phyloP scores from a whole-genome alignment of 2,888 invertebrate species.

The Eubasilissa splendida region DNA sequence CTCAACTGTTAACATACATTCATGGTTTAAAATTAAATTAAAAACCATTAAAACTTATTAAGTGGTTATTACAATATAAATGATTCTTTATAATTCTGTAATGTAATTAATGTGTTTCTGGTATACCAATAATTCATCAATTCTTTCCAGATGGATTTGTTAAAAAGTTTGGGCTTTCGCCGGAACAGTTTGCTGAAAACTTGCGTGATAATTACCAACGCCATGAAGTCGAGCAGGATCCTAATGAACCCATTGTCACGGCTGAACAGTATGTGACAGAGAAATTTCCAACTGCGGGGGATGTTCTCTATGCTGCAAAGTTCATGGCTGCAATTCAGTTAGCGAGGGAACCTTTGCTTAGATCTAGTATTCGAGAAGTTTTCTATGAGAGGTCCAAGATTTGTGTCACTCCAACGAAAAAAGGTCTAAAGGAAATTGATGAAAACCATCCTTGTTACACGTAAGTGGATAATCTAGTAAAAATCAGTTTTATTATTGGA shows the following conservation, averaged over 20 bases:
- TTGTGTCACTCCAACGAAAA: slow-evolving; percentile 86
- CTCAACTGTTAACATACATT: too few species aligned
- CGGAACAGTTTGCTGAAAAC: slow-evolving; percentile 97
- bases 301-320: slow-evolving; percentile 91
- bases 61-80: too few species aligned
- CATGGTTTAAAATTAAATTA: too few species aligned
- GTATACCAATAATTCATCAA: background rate
- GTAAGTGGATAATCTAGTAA: slow-evolving; percentile 62
- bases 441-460: slow-evolving; percentile 91
- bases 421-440: slow-evolving; percentile 95
- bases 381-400: slow-evolving; percentile 92
- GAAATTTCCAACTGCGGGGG: slow-evolving; percentile 81
- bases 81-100: too few species aligned
- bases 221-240: slow-evolving; percentile 95
- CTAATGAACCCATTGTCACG: slow-evolving; percentile 85
- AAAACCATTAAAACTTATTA: too few species aligned
- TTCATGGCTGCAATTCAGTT: slow-evolving; percentile 96
- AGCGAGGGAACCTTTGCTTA: slow-evolving; percentile 90
- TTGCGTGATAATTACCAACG: slow-evolving; percentile 95
- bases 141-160: slow-evolving; percentile 79
- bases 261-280: slow-evolving; percentile 81
- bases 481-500: too few species aligned
- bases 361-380: slow-evolving; percentile 88
- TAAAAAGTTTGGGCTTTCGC: slow-evolving; percentile 92
- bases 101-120: too few species aligned